These are phyloP conservation scores for Rhopalosiphum padi DNA, from an alignment of 1,140 invertebrate genomes.

Conservation along the genomic window DNA sequence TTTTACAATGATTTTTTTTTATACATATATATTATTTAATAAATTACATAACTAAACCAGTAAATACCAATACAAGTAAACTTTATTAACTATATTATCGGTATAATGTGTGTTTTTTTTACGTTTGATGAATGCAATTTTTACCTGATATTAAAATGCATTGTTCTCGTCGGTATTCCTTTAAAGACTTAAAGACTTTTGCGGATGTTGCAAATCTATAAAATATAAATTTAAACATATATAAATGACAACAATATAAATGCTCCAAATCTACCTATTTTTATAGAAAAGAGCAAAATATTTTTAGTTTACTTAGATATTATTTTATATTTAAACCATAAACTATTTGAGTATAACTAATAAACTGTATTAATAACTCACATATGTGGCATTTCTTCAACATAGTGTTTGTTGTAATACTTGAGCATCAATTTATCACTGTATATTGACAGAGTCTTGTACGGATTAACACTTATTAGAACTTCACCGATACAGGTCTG, in stretches of 20 bases:
- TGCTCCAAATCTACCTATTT: background rate
- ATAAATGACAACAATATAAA: background rate
- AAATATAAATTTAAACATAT: slow-evolving; percentile 36
- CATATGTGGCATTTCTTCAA: slow-evolving; percentile 89
- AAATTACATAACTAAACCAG: no score
- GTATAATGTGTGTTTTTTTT: background rate
- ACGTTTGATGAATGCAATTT: background rate
- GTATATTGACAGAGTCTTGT: slow-evolving; percentile 78
- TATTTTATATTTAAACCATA: background rate
- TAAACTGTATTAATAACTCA: slow-evolving; percentile 66
- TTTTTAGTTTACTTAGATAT: background rate
- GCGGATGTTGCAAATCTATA: slow-evolving; percentile 79
- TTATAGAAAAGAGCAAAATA: background rate
- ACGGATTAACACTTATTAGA: slow-evolving; percentile 81
- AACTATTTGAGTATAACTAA: background rate
- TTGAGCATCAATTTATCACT: slow-evolving; percentile 76
- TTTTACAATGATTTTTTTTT: no score
- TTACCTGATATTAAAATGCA: slow-evolving; percentile 68
- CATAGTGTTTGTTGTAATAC: slow-evolving; percentile 79
- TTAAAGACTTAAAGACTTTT: slow-evolving; percentile 76
- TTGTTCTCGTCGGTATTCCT: slow-evolving; percentile 77
- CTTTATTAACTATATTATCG: background rate
- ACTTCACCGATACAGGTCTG: slow-evolving; percentile 83
- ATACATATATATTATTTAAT: no score
- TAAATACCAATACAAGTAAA: background rate